Evolutionary conservation across 2,113 vertebrate species (phyloP), one percentile per base, ranked within the genome.

Genomic region (Xiphias gladius): DNA sequence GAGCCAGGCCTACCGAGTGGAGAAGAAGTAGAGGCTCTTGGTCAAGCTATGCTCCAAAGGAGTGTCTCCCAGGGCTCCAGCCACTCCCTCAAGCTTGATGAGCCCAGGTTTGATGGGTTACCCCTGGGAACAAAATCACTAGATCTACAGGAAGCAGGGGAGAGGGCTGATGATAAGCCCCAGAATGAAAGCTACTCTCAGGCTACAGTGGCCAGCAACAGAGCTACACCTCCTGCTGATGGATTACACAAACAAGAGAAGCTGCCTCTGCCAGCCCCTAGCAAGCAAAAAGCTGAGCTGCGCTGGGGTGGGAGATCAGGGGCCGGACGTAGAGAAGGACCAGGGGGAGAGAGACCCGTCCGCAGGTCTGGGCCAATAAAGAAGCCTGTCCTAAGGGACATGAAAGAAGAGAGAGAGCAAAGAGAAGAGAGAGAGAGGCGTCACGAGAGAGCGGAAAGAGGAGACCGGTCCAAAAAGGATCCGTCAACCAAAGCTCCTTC

Each of bases 361-460:
- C 97, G 99, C 81, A 95, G 99, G 84, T 99, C 98, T 0, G 99
- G 99, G 30, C 99, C 98, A 32, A 99, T 99, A 91, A 99, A 99
- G 88, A 99, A 99, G 73, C 98, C 98, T 16, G 94, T 99, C 7
- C 95, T 99, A 26, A 95, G 98, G 84, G 98, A 99, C 85, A 99
- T 99, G 98, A 99, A 98, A 89, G 98, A 99, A 71, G 98, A 99
- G 76, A 94, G 98, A 1, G 98, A 99, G 73, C 97, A 98, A 83
- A 95, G 97, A 76, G 97, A 96, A 80, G 98, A 99, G 84, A 96
- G 96, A 14, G 98, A 99, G 82, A 97, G 96, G 84, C 94, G 88
- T 26, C 94, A 88, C 0, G 97, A 98, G 77, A 96, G 96, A 86
- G 94, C 85, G 30, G 91, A 93, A 48, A 86, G 97, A 91, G 93